Percentiles rank a stretch among this genome's conserved stretches.
Evolutionary conservation across 2,797 vertebrate genomes (phyloP).

Genomic region (Limnodromus scolopaceus): DNA sequence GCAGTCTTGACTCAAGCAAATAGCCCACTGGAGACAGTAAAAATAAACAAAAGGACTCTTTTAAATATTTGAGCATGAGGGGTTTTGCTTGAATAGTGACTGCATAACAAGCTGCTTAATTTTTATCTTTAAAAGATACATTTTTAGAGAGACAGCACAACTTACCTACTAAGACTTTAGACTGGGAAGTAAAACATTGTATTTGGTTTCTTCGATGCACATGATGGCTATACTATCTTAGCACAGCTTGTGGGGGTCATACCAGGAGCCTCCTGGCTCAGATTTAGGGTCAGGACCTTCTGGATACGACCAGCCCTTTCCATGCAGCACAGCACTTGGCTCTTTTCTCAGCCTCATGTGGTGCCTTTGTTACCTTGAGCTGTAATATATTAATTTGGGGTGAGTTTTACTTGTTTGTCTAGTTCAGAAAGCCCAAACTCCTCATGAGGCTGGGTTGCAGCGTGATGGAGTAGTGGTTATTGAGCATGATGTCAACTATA

Average conservation of each 20-base stretch:
- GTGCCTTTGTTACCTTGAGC: slow-evolving; percentile 2
- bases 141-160: background rate
- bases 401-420: background rate
- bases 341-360: background rate
- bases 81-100: slow-evolving; percentile 8
- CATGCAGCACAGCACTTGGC: background rate
- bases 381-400: background rate
- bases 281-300: background rate
- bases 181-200: background rate
- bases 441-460: accelerated
- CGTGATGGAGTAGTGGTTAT: background rate
- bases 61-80: slow-evolving; percentile 51
- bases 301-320: background rate
- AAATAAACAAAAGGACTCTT: slow-evolving; percentile 63
- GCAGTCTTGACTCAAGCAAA: slow-evolving; percentile 63
- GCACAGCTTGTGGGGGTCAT: background rate
- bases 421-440: background rate
- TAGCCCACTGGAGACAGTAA: slow-evolving; percentile 53
- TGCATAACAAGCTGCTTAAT: slow-evolving; percentile 14
- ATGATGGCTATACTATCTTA: accelerated
- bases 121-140: slow-evolving; percentile 24
- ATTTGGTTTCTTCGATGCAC: background rate
- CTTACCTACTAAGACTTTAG: background rate
- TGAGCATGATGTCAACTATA: background rate
- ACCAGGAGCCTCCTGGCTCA: background rate